phyloP scores from a whole-genome alignment of 2,797 vertebrate genomes.

The Bryconaethiops microstoma region DNA sequence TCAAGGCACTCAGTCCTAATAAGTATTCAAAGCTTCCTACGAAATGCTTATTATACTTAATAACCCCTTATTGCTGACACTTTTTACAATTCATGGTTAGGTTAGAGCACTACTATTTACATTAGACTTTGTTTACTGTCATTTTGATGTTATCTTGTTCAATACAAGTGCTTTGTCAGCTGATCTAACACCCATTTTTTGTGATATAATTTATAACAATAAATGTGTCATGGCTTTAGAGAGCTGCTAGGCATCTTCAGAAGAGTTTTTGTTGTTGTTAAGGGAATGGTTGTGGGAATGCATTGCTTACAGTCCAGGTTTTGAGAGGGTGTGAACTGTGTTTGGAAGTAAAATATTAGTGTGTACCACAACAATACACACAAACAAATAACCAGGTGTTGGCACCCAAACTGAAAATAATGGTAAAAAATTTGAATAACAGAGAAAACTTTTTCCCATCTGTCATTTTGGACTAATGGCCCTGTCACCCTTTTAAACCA shows the following conservation, averaged over 20 bases:
- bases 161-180: background rate
- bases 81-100: background rate
- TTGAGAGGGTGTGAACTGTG: constrained; percentile 26
- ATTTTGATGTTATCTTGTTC: background rate
- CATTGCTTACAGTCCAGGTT: constrained; percentile 30
- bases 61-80: background rate
- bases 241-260: background rate
- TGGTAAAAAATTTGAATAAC: constrained; percentile 39
- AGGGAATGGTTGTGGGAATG: constrained; percentile 4
- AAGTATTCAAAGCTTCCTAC: background rate
- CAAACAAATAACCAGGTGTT: constrained; percentile 47
- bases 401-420: constrained; percentile 38
- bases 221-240: background rate
- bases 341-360: constrained; percentile 46
- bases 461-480: constrained; percentile 1
- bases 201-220: too few relatives aligned
- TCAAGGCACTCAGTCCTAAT: background rate
- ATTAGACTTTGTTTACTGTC: background rate
- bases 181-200: background rate
- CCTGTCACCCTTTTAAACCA: background rate
- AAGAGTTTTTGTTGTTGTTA: background rate
- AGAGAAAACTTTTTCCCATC: background rate
- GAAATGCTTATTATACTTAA: background rate
- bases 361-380: constrained; percentile 36
- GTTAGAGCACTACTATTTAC: background rate